Conservation (phyloP, 2,888 invertebrate genomes). For the Siphlonurus alternatus region DNA sequence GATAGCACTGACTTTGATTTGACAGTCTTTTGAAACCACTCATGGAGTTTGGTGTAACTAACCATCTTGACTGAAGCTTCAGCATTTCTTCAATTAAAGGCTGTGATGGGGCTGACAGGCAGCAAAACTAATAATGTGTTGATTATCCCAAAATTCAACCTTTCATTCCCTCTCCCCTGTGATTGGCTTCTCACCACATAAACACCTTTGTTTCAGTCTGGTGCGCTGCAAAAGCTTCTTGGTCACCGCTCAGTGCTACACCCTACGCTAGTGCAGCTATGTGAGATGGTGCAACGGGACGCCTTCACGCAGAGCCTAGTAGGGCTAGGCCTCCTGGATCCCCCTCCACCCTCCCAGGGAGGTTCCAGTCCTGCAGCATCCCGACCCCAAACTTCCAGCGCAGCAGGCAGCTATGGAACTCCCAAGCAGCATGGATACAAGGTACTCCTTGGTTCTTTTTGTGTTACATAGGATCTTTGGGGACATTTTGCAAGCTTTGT, state of each 20-base stretch:
- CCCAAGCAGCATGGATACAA: constrained; percentile 17
- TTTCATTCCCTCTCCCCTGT: too few relatives aligned
- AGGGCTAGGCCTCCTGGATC: constrained; percentile 35
- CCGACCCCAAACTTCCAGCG: background rate
- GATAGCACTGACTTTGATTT: too few relatives aligned
- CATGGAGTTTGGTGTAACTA: too few relatives aligned
- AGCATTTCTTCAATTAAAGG: too few relatives aligned
- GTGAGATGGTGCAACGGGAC: constrained; percentile 41
- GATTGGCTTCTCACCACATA: too few relatives aligned
- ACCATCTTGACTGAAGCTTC: constrained; percentile 1
- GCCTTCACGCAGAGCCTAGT: constrained; percentile 40
- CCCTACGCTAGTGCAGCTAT: constrained; percentile 33
- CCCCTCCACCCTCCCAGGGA: constrained; percentile 13
- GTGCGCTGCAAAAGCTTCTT: constrained; percentile 32
- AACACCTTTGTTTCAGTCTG: constrained; percentile 27
- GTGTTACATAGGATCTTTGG: background rate
- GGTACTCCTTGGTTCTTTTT: constrained; percentile 10
- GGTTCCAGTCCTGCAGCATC: constrained; percentile 2
- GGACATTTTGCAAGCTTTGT: too few relatives aligned
- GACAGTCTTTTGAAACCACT: too few relatives aligned
- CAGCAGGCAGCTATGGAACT: constrained; percentile 7
- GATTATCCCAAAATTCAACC: too few relatives aligned
- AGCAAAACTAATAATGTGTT: too few relatives aligned
- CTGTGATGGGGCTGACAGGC: too few relatives aligned
- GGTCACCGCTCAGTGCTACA: constrained; percentile 32